A percentile compares a stretch with the other conserved stretches of the same genome.
Evolutionary conservation across 2,888 invertebrate species (phyloP).

Genomic region (Brachynemurus nebulosus): DNA sequence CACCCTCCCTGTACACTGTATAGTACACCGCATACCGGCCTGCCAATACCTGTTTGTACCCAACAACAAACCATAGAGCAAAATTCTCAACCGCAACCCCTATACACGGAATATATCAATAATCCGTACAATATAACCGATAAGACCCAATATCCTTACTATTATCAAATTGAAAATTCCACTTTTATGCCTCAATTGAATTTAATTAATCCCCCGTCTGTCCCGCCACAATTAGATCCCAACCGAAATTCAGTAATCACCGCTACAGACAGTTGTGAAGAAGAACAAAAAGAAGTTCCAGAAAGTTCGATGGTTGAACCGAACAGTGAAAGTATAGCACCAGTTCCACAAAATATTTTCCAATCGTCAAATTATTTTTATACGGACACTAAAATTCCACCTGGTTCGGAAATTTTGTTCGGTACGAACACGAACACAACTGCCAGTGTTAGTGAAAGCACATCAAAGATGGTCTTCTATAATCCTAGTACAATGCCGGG

Average conservation of each 20-base stretch:
- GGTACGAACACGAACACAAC: neutral
- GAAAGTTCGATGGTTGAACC: conserved; percentile 1
- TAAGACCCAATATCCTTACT: conserved; percentile 1
- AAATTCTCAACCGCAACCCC: conserved; percentile 25
- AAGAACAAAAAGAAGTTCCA: neutral
- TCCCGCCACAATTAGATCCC: neutral
- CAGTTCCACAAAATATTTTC: conserved; percentile 34
- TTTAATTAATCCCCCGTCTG: neutral
- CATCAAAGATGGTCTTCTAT: no score
- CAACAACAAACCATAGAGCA: conserved; percentile 19
- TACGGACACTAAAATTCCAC: conserved; percentile 34
- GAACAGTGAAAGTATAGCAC: neutral
- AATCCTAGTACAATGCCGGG: no score
- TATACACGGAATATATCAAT: conserved; percentile 41
- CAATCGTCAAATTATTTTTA: conserved; percentile 53
- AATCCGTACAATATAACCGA: conserved; percentile 38
- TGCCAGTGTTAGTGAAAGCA: no score
- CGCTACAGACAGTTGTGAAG: neutral
- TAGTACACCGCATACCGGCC: conserved; percentile 20
- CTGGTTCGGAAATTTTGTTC: neutral
- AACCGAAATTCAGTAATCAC: neutral
- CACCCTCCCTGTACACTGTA: no score
- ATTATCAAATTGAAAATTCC: conserved; percentile 3
- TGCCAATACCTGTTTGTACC: conserved; percentile 13
- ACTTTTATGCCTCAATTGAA: conserved; percentile 1